Conservation (phyloP, 2,113 vertebrate species). For the Dipodomys spectabilis region DNA sequence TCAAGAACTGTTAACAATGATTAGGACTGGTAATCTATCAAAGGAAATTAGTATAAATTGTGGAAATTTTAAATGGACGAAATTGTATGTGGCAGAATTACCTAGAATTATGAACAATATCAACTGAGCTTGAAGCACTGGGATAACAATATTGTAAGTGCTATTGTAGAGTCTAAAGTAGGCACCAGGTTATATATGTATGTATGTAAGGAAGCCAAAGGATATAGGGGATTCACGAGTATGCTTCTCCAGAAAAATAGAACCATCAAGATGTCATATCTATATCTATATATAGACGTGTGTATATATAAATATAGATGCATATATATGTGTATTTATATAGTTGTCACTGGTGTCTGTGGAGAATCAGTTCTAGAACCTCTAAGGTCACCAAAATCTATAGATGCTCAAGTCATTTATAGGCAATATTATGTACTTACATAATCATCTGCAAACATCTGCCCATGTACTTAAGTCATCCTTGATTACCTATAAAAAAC, state of each 20-base stretch:
- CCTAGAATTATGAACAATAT: not conserved
- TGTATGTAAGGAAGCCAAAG: not conserved
- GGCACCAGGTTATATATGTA: not conserved
- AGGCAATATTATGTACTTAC: not conserved
- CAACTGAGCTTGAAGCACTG: not conserved
- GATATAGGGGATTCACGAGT: not conserved
- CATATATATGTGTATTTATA: too few species aligned
- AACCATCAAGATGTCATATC: too few species aligned
- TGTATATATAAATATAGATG: too few species aligned
- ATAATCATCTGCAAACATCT: not conserved
- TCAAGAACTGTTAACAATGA: not conserved
- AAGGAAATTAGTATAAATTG: constrained; percentile 2
- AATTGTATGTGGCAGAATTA: too few species aligned
- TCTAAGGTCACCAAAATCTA: not conserved
- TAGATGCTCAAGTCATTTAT: not conserved
- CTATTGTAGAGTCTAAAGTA: not conserved
- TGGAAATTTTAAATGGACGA: not conserved
- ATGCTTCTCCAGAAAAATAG: not conserved
- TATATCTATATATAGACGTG: too few species aligned
- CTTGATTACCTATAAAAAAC: too few species aligned
- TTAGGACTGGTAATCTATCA: not conserved
- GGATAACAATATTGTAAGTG: not conserved
- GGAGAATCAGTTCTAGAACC: not conserved
- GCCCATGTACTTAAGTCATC: too few species aligned
- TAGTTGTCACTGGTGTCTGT: not conserved